A percentile compares a stretch with the other conserved stretches of the same genome.
phyloP scores from a whole-genome alignment of 2,113 vertebrate species.

The Cryptotis parvus region DNA sequence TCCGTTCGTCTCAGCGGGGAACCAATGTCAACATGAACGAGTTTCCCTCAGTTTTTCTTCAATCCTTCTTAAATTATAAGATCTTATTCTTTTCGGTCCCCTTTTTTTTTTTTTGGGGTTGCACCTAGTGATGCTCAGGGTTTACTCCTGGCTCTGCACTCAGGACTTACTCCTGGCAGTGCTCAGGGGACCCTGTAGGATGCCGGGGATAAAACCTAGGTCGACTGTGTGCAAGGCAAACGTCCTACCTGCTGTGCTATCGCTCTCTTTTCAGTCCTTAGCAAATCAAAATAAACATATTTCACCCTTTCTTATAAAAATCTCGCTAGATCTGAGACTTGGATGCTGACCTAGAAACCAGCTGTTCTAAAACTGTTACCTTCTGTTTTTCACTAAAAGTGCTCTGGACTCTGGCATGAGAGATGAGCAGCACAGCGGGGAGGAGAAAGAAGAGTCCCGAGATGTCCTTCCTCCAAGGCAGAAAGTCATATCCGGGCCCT shows the following conservation, averaged over 20 bases:
- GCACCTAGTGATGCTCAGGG: no score
- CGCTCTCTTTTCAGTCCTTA: no score
- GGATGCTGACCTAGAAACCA: constrained; percentile 53
- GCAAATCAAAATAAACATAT: constrained; percentile 62
- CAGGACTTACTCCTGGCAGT: no score
- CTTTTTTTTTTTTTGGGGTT: no score
- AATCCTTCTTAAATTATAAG: constrained; percentile 44
- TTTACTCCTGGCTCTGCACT: constrained; percentile 45
- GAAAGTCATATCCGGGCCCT: background rate
- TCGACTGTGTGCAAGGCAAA: no score
- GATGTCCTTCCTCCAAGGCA: background rate
- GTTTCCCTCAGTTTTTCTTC: constrained; percentile 21
- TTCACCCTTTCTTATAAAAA: constrained; percentile 39
- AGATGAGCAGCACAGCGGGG: background rate
- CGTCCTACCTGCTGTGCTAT: no score
- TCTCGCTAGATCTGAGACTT: constrained; percentile 39
- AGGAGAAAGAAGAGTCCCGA: background rate
- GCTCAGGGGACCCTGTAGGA: no score
- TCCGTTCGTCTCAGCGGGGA: background rate
- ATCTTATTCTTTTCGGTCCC: no score
- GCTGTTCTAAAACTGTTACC: constrained; percentile 52
- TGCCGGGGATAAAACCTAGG: no score
- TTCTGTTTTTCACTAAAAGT: background rate
- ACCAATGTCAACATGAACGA: constrained; percentile 15
- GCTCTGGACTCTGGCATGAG: background rate